Percentiles rank a stretch among this genome's conserved stretches.
Evolutionary conservation across 2,113 vertebrate species (phyloP).

Genomic region (Circaetus cinerascens): DNA sequence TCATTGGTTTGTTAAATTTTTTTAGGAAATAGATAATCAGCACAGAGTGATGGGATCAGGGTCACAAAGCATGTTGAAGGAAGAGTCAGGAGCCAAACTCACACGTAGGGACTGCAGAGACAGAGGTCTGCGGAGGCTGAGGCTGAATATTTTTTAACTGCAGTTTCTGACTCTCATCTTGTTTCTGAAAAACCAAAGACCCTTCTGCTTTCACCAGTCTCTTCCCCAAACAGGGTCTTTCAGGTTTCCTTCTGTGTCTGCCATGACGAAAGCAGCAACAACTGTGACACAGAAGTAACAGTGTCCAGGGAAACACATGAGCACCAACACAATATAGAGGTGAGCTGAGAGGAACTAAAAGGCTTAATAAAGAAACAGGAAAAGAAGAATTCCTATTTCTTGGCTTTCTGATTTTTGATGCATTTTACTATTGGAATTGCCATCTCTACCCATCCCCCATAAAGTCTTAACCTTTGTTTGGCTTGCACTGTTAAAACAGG

Average conservation of each 20-base stretch:
- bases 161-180: neutral
- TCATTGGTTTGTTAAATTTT: neutral
- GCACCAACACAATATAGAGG: neutral
- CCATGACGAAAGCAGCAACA: neutral
- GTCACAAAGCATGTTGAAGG: neutral
- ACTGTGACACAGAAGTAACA: neutral
- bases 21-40: neutral
- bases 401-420: neutral
- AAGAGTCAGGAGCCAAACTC: neutral
- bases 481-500: neutral
- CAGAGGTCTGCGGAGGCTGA: neutral
- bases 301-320: neutral
- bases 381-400: neutral
- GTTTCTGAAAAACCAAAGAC: neutral
- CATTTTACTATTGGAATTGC: neutral
- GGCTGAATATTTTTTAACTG: neutral
- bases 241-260: neutral
- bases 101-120: accelerated
- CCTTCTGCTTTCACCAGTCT: neutral
- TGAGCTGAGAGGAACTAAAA: neutral
- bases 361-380: neutral
- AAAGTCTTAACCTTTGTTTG: neutral
- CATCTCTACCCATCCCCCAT: neutral
- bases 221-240: neutral
- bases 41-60: neutral